Conservation (phyloP, 2,113 vertebrate genomes). For the Scortum barcoo region DNA sequence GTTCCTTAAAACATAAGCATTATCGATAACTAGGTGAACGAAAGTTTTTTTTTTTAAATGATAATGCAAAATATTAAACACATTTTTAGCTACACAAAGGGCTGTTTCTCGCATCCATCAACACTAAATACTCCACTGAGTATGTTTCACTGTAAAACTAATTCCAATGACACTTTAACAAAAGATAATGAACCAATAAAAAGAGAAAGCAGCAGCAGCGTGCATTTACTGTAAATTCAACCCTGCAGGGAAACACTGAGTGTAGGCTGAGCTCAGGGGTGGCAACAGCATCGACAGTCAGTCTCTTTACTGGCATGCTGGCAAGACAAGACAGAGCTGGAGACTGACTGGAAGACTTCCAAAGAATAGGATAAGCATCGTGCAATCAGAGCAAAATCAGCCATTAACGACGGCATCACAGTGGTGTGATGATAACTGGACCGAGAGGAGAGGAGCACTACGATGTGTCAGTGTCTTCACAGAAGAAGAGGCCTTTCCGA, state of each 20-base stretch:
- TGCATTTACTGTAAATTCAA: constrained; percentile 40
- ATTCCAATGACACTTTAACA: background rate
- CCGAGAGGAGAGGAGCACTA: constrained; percentile 8
- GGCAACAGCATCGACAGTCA: constrained; percentile 41
- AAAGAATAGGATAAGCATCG: constrained; percentile 40
- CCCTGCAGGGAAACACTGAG: constrained; percentile 27
- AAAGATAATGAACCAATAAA: background rate
- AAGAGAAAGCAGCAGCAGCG: background rate
- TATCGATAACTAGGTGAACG: background rate
- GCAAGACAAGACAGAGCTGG: constrained; percentile 23
- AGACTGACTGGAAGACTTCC: constrained; percentile 52
- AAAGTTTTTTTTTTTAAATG: too few relatives aligned
- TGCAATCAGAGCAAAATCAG: constrained; percentile 43
- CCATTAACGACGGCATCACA: constrained; percentile 44
- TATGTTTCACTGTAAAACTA: too few relatives aligned
- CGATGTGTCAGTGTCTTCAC: background rate
- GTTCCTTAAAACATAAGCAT: background rate
- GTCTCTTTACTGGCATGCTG: constrained; percentile 24
- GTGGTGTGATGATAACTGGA: constrained; percentile 22
- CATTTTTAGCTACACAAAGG: too few relatives aligned
- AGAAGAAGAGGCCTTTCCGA: constrained; percentile 31
- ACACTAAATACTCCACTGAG: background rate
- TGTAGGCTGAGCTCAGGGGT: constrained; percentile 40
- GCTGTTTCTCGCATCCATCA: background rate
- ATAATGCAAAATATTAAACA: background rate